phyloP scores from a whole-genome alignment of 1,140 invertebrate genomes.

The Drosophila santomea region DNA sequence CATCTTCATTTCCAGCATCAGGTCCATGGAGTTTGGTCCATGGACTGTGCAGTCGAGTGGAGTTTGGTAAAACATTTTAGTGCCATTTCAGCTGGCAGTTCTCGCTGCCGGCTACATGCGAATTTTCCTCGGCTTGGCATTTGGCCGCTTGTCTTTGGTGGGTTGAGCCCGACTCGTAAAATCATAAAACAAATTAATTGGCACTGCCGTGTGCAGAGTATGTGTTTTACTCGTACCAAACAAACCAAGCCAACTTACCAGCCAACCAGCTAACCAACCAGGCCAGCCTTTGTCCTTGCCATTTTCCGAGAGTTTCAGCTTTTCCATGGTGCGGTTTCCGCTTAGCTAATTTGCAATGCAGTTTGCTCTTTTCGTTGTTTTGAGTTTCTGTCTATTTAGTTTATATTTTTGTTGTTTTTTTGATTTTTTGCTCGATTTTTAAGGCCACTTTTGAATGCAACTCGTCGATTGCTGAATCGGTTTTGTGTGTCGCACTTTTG shows the following conservation, averaged over 20 bases:
- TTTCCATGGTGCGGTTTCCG: constrained; percentile 46
- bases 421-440: constrained; percentile 37
- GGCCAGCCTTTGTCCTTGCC: constrained; percentile 45
- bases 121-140: constrained; percentile 63
- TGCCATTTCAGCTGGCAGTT: constrained; percentile 67
- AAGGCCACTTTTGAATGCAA: constrained; percentile 71
- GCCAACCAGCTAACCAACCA: constrained; percentile 2
- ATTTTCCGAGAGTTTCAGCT: constrained; percentile 16
- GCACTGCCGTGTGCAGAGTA: constrained; percentile 34
- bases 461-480: constrained; percentile 57
- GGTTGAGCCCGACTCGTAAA: constrained; percentile 67
- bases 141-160: constrained; percentile 41
- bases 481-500: constrained; percentile 61
- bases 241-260: not conserved
- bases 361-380: constrained; percentile 14
- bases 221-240: not conserved
- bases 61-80: constrained; percentile 61
- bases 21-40: constrained; percentile 16
- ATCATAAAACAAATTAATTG: constrained; percentile 83
- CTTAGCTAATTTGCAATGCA: constrained; percentile 54
- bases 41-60: too few relatives aligned
- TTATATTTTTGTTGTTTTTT: constrained; percentile 6
- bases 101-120: constrained; percentile 61
- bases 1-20: constrained; percentile 25
- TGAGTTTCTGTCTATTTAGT: constrained; percentile 4